phyloP scores from a whole-genome alignment of 2,888 invertebrate genomes.

The Leptinotarsa tumamoca region DNA sequence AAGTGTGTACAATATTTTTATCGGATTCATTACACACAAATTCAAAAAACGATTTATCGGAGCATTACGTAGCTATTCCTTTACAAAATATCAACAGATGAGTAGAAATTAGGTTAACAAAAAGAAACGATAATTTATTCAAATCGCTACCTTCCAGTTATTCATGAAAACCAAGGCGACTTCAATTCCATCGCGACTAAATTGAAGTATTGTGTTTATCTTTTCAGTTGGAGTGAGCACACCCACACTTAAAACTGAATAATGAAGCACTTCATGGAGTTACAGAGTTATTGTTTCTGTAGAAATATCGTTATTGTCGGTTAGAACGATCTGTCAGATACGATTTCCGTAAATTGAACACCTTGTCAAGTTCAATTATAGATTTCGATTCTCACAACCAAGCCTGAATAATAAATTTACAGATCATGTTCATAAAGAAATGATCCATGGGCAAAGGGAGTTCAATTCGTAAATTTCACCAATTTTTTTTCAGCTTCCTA shows the following conservation, averaged over 20 bases:
- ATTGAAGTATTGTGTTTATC: background rate
- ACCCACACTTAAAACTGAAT: conserved; percentile 20
- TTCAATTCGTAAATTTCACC: no score
- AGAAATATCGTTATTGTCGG: conserved; percentile 11
- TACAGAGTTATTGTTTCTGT: conserved; percentile 1
- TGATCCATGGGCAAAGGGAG: background rate
- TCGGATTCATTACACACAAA: no score
- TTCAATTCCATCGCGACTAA: background rate
- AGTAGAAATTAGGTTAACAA: background rate
- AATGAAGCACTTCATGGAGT: background rate
- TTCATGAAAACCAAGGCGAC: conserved; percentile 6
- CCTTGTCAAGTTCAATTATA: conserved; percentile 10
- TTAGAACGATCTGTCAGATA: conserved; percentile 3
- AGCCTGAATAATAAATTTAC: conserved; percentile 19
- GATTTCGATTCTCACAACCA: conserved; percentile 5
- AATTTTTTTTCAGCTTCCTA: no score
- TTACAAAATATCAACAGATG: background rate
- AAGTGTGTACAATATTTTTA: no score
- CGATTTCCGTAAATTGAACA: conserved; percentile 1
- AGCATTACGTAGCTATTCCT: no score
- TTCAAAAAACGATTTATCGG: no score
- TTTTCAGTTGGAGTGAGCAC: background rate
- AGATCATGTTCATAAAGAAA: background rate
- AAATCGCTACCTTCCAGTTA: background rate
- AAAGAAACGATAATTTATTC: background rate